Evolutionary conservation across 2,888 invertebrate genomes (phyloP).

Genomic region (Rugalucina vietnamica): DNA sequence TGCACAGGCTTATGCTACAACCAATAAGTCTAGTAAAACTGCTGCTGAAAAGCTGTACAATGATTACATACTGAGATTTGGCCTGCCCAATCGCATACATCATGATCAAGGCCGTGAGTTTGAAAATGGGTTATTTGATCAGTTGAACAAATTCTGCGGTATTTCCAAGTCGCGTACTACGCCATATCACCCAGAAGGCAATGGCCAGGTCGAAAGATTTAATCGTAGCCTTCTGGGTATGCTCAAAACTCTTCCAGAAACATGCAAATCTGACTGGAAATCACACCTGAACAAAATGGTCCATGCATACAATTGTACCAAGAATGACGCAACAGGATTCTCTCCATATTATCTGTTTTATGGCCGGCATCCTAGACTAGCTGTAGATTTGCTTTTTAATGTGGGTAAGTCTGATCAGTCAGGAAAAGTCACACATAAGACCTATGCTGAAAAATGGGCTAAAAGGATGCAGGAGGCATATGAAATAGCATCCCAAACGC

Average conservation of each 20-base stretch:
- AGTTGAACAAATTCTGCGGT: slow-evolving; percentile 25
- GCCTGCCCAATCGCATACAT: slow-evolving; percentile 43
- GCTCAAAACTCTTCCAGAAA: slow-evolving; percentile 18
- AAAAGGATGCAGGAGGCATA: slow-evolving; percentile 47
- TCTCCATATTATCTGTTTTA: slow-evolving; percentile 36
- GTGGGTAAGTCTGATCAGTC: background rate
- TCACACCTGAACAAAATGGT: slow-evolving; percentile 37
- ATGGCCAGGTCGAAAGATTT: slow-evolving; percentile 13
- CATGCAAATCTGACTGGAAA: slow-evolving; percentile 39
- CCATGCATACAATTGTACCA: slow-evolving; percentile 44
- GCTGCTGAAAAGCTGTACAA: slow-evolving; percentile 52
- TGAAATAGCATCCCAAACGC: slow-evolving; percentile 34
- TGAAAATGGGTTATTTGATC: slow-evolving; percentile 45
- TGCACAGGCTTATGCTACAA: slow-evolving; percentile 43
- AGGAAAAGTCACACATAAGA: background rate
- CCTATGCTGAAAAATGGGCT: slow-evolving; percentile 34
- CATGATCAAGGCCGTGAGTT: slow-evolving; percentile 53
- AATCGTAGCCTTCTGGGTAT: slow-evolving; percentile 19
- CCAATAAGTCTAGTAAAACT: slow-evolving; percentile 38
- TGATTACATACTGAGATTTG: slow-evolving; percentile 39
- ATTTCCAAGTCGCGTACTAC: slow-evolving; percentile 35
- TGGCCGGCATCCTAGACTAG: slow-evolving; percentile 10
- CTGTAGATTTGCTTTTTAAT: slow-evolving; percentile 34
- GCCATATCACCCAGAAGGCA: slow-evolving; percentile 28
- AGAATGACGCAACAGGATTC: slow-evolving; percentile 27